Base-by-base conservation (phyloP, 2,888 invertebrate species). In the Busseola fusca region DNA sequence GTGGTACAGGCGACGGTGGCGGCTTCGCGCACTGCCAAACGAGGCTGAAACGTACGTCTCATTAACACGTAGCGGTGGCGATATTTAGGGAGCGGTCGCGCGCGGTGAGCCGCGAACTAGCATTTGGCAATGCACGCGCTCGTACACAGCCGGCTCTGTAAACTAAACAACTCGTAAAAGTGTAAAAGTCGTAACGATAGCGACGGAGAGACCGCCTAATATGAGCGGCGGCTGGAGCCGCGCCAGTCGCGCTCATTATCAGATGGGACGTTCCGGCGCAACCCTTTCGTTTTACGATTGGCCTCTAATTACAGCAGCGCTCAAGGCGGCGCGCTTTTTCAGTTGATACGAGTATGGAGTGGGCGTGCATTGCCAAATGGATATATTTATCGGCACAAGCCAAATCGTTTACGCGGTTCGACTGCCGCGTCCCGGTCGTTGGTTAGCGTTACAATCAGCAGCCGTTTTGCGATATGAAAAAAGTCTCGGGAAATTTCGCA, bases 111-210 rank as follows among this genome's bases (percentile, higher is more conserved):
- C 95, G 94, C 94, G 94, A 94, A 95, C 94, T 92, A 92, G 93
- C 93, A 94, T 95, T 95, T 95, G 95, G 95, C 95, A 95, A 91
- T 90, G 91, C 89, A 86, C 88, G 89, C 91, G 89, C 88, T 86
- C 88, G 87, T 87, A 86, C 92, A 88, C 93, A 91, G 91, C 92
- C 91, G 91, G 93, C 90, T 89, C 89, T 90, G 92, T 92, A 91
- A 95, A 94, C 95, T 94, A 94, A 95, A 95, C 95, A 95, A 95
- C 93, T 94, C 95, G 94, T 95, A 95, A 95, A 95, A 95, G 95
- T 94, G 95, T 94, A 95, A 95, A 95, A 95, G 91, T 95, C 94
- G 93, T 94, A 94, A 93, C 93, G 95, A 95, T 95, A 94, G 93
- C 92, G 87, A 89, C 87, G 85, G 88, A 91, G 92, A 90, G 93